Conservation (phyloP, 2,113 vertebrate genomes). For the Hirundichthys speculiger region DNA sequence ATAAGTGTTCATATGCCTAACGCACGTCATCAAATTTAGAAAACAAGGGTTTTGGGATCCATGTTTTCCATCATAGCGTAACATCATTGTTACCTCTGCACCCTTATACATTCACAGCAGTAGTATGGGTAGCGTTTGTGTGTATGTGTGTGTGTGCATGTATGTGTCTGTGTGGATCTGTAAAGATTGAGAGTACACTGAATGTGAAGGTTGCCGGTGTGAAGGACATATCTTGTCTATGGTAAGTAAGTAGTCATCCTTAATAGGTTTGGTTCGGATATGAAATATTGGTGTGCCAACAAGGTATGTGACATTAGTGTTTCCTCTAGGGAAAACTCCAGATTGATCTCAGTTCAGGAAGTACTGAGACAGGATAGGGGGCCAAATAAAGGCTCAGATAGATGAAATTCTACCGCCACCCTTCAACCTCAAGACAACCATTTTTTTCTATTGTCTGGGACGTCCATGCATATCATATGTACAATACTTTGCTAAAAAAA, state of each 20-base stretch:
- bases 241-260: constrained; percentile 94
- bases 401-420: constrained; percentile 72
- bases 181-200: constrained; percentile 60
- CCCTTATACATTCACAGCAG: constrained; percentile 42
- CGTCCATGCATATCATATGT: constrained; percentile 41
- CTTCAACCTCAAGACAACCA: constrained; percentile 71
- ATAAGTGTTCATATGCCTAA: too few relatives aligned
- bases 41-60: too few relatives aligned
- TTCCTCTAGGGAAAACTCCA: constrained; percentile 88
- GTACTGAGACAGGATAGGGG: constrained; percentile 74
- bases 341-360: constrained; percentile 85
- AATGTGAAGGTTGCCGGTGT: constrained; percentile 89
- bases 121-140: background rate
- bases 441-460: constrained; percentile 54
- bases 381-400: constrained; percentile 84
- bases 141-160: background rate
- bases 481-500: constrained; percentile 6
- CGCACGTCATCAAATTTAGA: too few relatives aligned
- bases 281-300: constrained; percentile 94
- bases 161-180: constrained; percentile 52
- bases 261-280: constrained; percentile 94
- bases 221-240: constrained; percentile 94
- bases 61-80: too few relatives aligned
- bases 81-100: too few relatives aligned
- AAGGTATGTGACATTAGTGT: constrained; percentile 92